Conservation (phyloP, 2,113 vertebrate species). For the Zosterops japonicus region DNA sequence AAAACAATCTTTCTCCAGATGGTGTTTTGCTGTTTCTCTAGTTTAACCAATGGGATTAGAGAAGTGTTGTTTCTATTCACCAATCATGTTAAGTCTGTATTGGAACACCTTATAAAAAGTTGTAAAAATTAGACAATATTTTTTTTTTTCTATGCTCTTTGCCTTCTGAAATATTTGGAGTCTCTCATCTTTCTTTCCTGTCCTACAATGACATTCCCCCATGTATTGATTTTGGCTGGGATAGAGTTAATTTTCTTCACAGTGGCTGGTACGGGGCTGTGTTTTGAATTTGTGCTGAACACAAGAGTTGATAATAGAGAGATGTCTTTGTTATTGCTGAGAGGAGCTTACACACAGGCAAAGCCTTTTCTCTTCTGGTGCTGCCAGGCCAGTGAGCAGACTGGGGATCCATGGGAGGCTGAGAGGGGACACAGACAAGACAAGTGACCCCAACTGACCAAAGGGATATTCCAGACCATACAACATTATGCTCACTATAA, state of each 20-base stretch:
- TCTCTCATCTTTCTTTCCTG: too few relatives aligned
- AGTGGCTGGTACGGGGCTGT: neutral
- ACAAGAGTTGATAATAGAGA: neutral
- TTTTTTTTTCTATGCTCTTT: too few relatives aligned
- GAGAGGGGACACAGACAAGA: fast-evolving
- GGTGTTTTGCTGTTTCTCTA: too few relatives aligned
- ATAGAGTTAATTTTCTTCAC: neutral
- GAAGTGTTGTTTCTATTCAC: too few relatives aligned
- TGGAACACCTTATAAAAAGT: too few relatives aligned
- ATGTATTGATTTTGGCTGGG: neutral
- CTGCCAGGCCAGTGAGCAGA: fast-evolving
- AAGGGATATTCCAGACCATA: neutral
- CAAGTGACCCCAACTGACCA: neutral
- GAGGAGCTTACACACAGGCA: neutral
- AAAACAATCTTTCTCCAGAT: too few relatives aligned
- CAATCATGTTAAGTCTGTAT: too few relatives aligned
- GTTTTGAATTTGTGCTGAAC: neutral
- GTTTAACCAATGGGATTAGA: too few relatives aligned
- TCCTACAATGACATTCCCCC: too few relatives aligned
- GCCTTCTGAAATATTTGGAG: too few relatives aligned
- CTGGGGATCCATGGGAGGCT: neutral
- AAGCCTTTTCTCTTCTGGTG: neutral
- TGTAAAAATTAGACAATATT: too few relatives aligned
- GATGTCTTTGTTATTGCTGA: neutral
- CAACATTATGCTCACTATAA: neutral